These are phyloP conservation scores for Bombyx mandarina DNA, from an alignment of 1,140 invertebrate genomes.

Conservation along the genomic window DNA sequence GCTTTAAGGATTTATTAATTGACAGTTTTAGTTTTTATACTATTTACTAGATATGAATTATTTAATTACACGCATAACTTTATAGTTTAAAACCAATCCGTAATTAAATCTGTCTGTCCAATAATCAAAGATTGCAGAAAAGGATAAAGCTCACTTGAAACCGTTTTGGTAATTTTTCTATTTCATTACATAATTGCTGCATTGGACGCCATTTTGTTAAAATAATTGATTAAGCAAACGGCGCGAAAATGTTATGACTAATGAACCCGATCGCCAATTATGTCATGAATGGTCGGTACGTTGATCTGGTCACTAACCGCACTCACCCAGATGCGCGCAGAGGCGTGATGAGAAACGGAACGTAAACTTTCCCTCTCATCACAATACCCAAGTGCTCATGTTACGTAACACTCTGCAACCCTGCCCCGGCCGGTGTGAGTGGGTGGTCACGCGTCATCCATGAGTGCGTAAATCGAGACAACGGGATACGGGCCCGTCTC, in stretches of 20 bases:
- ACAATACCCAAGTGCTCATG: slow-evolving; percentile 34
- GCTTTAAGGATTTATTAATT: too few relatives aligned
- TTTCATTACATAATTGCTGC: too few relatives aligned
- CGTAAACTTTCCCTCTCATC: slow-evolving; percentile 63
- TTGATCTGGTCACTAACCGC: slow-evolving; percentile 53
- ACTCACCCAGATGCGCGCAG: slow-evolving; percentile 60
- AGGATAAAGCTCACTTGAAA: too few relatives aligned
- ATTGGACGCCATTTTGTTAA: too few relatives aligned
- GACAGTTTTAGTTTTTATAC: too few relatives aligned
- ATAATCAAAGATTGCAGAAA: too few relatives aligned
- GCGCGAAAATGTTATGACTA: slow-evolving; percentile 33
- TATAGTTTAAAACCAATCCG: too few relatives aligned
- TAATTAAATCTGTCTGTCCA: too few relatives aligned
- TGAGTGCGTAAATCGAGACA: neutral
- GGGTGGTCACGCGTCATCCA: slow-evolving; percentile 10
- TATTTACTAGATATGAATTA: too few relatives aligned
- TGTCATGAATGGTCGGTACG: slow-evolving; percentile 57
- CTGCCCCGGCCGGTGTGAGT: slow-evolving; percentile 11
- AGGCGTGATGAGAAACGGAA: slow-evolving; percentile 53
- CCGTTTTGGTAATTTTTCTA: too few relatives aligned
- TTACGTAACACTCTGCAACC: slow-evolving; percentile 22
- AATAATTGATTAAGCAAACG: slow-evolving; percentile 21
- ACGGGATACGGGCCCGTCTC: too few relatives aligned
- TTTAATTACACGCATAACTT: too few relatives aligned
- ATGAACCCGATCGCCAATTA: slow-evolving; percentile 52